A percentile compares a stretch with the other conserved stretches of the same genome.
These are phyloP conservation scores for Cryptotis parvus DNA, from an alignment of 2,113 vertebrate genomes.

Conservation along the genomic window DNA sequence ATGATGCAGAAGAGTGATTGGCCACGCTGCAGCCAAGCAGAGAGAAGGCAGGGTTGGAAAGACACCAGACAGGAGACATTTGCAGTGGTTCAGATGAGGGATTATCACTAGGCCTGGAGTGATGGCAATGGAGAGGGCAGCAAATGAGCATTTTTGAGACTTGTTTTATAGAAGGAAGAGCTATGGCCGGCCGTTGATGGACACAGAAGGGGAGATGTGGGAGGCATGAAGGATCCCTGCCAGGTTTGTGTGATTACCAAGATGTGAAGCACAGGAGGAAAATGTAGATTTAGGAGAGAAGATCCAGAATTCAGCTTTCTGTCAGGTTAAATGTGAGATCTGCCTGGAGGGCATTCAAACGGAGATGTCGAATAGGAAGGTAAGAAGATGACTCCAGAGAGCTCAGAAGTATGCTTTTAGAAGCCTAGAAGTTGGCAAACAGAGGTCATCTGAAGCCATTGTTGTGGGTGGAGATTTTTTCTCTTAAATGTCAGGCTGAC, in stretches of 20 bases:
- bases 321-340: constrained; percentile 50
- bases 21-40: neutral
- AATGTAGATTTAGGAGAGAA: constrained; percentile 13
- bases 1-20: neutral
- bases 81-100: neutral
- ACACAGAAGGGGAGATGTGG: neutral
- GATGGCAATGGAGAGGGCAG: neutral
- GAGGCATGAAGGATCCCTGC: neutral
- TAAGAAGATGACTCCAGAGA: neutral
- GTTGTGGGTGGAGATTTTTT: constrained; percentile 7
- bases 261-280: neutral
- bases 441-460: constrained; percentile 4
- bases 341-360: neutral
- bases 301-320: constrained; percentile 6
- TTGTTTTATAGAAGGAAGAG: neutral
- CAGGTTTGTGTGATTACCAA: neutral
- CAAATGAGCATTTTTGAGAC: neutral
- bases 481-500: constrained; percentile 50
- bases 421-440: neutral
- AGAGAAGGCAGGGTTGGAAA: neutral
- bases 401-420: neutral
- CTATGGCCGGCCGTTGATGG: neutral
- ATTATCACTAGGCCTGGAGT: neutral
- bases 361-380: neutral
- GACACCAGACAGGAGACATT: neutral